A percentile compares a stretch with the other conserved stretches of the same genome.
phyloP scores from a whole-genome alignment of 2,113 vertebrate species.

The Zosterops borbonicus region DNA sequence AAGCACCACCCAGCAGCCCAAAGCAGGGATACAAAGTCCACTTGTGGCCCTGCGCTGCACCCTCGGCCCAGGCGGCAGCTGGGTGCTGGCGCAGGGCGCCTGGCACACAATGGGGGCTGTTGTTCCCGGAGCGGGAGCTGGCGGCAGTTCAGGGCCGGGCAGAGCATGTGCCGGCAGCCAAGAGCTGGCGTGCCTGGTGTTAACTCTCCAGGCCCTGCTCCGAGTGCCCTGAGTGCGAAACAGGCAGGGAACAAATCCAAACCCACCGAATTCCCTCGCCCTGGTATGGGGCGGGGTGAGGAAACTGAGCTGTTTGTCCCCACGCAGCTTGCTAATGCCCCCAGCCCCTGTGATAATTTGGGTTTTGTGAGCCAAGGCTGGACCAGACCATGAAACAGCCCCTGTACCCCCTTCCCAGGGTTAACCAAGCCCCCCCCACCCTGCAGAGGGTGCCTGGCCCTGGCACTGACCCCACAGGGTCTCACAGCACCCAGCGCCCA shows the following conservation, averaged over 20 bases:
- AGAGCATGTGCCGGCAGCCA: not conserved
- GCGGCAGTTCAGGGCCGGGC: conserved; percentile 15
- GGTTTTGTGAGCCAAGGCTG: not conserved
- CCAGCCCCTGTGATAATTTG: rapidly evolving
- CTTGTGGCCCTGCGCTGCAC: conserved; percentile 8
- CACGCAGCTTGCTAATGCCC: rapidly evolving
- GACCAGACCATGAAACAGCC: rapidly evolving
- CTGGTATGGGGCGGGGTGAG: rapidly evolving
- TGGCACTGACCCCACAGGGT: rapidly evolving
- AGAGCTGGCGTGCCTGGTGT: not conserved
- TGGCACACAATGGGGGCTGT: conserved; percentile 19
- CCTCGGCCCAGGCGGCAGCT: conserved; percentile 1
- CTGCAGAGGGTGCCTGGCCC: not conserved
- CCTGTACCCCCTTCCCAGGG: not conserved
- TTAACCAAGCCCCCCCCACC: too few species aligned
- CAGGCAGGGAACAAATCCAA: not conserved
- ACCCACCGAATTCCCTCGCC: rapidly evolving
- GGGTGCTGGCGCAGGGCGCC: not conserved
- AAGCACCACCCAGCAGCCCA: not conserved
- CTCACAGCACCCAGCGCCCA: rapidly evolving
- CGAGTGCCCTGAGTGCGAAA: rapidly evolving
- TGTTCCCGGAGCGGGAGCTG: conserved; percentile 35
- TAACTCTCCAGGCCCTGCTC: conserved; percentile 2
- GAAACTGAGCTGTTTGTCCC: not conserved
- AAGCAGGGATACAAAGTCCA: conserved; percentile 21